Evolutionary conservation across 2,113 vertebrate species (phyloP).

Genomic region (Lepus americanus): DNA sequence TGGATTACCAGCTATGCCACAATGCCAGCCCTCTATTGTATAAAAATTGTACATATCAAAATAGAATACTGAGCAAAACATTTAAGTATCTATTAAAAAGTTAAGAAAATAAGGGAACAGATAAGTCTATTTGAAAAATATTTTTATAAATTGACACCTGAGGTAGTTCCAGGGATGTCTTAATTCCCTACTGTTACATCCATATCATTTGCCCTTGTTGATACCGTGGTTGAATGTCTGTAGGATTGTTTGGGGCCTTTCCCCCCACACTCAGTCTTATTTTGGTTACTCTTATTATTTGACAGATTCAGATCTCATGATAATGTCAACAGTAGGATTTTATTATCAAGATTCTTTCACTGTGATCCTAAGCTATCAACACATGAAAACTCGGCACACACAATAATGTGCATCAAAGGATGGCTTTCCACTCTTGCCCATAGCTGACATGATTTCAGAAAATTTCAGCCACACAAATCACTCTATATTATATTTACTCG

Average conservation of each 20-base stretch:
- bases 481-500: slow-evolving; percentile 43
- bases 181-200: neutral
- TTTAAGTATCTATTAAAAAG: slow-evolving; percentile 26
- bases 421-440: neutral
- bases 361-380: neutral
- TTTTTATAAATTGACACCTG: neutral
- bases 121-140: neutral
- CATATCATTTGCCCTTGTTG: neutral
- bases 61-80: neutral
- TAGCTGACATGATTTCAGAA: slow-evolving; percentile 33
- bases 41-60: neutral
- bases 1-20: no score
- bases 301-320: neutral
- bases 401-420: neutral
- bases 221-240: neutral
- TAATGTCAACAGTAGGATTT: neutral
- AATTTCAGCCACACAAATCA: slow-evolving; percentile 12
- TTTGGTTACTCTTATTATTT: neutral
- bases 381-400: neutral
- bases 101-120: neutral
- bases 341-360: neutral
- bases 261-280: neutral
- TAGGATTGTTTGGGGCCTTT: neutral
- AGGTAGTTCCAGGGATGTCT: neutral
- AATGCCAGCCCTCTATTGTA: neutral